Conservation (phyloP, 2,888 invertebrate species). For the Pristionchus entomophagus region DNA sequence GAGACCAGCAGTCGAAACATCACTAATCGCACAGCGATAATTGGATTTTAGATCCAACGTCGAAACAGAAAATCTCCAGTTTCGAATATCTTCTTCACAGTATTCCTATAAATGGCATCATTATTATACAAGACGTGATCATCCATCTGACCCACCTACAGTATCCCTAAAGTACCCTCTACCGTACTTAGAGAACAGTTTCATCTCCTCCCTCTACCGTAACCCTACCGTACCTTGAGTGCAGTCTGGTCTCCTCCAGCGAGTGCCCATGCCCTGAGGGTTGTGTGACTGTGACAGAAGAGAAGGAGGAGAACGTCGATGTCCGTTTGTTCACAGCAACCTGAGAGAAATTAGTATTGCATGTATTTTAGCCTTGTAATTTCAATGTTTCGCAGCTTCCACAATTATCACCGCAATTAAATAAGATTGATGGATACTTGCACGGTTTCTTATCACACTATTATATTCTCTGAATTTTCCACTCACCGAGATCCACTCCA, state of each 20-base stretch:
- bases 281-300: constrained; percentile 82
- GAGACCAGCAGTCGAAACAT: no score
- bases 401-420: no score
- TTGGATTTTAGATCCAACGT: no score
- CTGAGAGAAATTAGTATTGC: constrained; percentile 54
- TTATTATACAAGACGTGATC: neutral
- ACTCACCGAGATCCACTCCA: constrained; percentile 46
- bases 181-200: neutral
- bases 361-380: constrained; percentile 49
- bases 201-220: constrained; percentile 53
- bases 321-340: constrained; percentile 85
- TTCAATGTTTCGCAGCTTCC: no score
- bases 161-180: neutral
- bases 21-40: no score
- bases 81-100: no score
- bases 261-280: constrained; percentile 61
- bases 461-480: no score
- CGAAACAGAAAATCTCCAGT: no score
- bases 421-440: constrained; percentile 49
- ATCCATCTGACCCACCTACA: neutral
- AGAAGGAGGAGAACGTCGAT: constrained; percentile 89
- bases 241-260: constrained; percentile 56
- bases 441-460: no score
- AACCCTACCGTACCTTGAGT: constrained; percentile 43
- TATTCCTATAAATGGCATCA: constrained; percentile 51